Evolutionary conservation across 2,888 invertebrate genomes (phyloP).

Genomic region (Meiosimyza decipiens): DNA sequence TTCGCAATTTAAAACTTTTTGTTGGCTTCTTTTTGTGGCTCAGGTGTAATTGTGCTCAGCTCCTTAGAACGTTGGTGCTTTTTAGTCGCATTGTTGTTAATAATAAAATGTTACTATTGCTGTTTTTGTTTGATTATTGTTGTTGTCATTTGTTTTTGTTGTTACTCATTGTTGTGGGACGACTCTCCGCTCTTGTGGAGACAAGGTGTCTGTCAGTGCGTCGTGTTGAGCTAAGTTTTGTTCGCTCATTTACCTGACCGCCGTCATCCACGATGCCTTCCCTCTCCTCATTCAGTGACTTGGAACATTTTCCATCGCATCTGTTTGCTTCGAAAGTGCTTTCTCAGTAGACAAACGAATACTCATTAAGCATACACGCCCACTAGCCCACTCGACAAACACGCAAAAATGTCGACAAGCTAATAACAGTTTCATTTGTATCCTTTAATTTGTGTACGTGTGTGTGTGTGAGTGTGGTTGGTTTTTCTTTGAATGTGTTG

Average conservation of each 20-base stretch:
- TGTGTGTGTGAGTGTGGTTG: neutral
- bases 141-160: neutral
- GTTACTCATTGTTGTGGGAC: constrained; percentile 10
- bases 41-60: constrained; percentile 5
- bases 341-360: neutral
- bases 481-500: neutral
- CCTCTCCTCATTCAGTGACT: neutral
- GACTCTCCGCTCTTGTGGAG: constrained; percentile 3
- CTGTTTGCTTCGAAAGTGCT: neutral
- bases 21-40: no score
- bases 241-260: neutral
- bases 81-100: neutral
- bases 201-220: constrained; percentile 15
- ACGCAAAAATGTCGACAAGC: neutral
- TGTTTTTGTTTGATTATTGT: no score
- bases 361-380: neutral
- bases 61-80: constrained; percentile 3
- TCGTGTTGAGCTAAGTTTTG: no score
- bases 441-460: neutral
- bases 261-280: neutral
- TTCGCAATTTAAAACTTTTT: no score
- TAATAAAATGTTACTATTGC: no score
- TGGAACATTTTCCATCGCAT: neutral
- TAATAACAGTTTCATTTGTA: constrained; percentile 17
- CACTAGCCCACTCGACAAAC: neutral